A percentile compares a stretch with the other conserved stretches of the same genome.
phyloP scores from a whole-genome alignment of 2,797 vertebrate species.

The Clarias platycephalus region DNA sequence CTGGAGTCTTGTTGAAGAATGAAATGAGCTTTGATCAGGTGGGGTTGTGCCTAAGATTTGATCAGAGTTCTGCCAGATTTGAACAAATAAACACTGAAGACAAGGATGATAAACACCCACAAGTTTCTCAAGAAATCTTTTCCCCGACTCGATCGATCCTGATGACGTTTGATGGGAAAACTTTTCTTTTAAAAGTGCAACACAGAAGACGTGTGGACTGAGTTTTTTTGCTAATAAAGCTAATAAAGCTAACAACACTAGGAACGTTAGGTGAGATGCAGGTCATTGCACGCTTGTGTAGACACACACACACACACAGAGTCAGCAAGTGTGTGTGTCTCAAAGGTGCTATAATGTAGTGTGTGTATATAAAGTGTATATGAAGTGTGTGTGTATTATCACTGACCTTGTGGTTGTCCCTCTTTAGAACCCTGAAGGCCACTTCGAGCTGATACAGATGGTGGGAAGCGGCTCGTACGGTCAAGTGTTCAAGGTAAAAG shows the following conservation, averaged over 20 bases:
- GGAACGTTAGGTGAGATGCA: no score
- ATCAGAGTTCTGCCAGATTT: not conserved
- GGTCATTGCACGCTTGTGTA: no score
- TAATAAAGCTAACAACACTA: no score
- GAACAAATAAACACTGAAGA: not conserved
- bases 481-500: slow-evolving; percentile 82
- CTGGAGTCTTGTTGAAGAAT: not conserved
- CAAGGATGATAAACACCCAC: not conserved
- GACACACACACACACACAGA: no score
- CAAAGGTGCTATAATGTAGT: not conserved
- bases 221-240: no score
- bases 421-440: slow-evolving; percentile 80
- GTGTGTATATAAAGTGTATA: not conserved
- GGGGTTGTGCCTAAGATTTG: not conserved
- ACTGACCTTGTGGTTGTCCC: not conserved
- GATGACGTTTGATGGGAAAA: no score
- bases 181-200: no score
- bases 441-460: slow-evolving; percentile 83
- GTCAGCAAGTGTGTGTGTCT: not conserved
- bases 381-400: not conserved
- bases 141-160: no score
- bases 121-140: not conserved
- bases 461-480: slow-evolving; percentile 85
- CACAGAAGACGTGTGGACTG: no score
- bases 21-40: no score